A percentile compares a stretch with the other conserved stretches of the same genome.
These are phyloP conservation scores for Pyrrhosoma nymphula DNA, from an alignment of 2,888 invertebrate species.

Conservation along the genomic window DNA sequence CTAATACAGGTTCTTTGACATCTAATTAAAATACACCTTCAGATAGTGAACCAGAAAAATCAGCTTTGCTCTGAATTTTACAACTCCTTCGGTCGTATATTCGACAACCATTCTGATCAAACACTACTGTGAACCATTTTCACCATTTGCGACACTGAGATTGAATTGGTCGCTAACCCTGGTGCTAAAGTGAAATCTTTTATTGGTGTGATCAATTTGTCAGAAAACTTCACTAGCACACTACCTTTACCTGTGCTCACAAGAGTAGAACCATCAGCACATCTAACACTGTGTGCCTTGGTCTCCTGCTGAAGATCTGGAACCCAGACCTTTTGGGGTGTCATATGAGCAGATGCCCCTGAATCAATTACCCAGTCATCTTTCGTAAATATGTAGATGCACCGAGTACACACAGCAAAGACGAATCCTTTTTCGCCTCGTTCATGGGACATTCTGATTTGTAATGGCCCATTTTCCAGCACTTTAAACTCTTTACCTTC, in stretches of 20 bases:
- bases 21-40: too few species aligned
- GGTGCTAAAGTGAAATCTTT: neutral
- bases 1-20: too few species aligned
- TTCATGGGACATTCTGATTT: too few species aligned
- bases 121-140: neutral
- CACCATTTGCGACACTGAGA: neutral
- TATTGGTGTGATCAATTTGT: neutral
- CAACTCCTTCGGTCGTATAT: too few species aligned
- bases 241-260: too few species aligned
- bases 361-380: neutral
- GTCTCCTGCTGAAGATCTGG: neutral
- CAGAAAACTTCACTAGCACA: neutral
- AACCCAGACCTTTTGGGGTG: neutral
- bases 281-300: neutral
- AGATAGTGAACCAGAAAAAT: too few species aligned
- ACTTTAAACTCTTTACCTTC: too few species aligned
- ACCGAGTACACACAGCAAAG: too few species aligned
- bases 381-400: neutral
- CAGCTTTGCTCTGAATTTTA: too few species aligned
- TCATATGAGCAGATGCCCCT: neutral
- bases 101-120: neutral
- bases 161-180: neutral
- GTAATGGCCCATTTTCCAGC: too few species aligned
- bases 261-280: neutral
- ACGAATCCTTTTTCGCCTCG: too few species aligned